phyloP scores from a whole-genome alignment of 2,797 vertebrate species.

The Sebastes steindachneri region DNA sequence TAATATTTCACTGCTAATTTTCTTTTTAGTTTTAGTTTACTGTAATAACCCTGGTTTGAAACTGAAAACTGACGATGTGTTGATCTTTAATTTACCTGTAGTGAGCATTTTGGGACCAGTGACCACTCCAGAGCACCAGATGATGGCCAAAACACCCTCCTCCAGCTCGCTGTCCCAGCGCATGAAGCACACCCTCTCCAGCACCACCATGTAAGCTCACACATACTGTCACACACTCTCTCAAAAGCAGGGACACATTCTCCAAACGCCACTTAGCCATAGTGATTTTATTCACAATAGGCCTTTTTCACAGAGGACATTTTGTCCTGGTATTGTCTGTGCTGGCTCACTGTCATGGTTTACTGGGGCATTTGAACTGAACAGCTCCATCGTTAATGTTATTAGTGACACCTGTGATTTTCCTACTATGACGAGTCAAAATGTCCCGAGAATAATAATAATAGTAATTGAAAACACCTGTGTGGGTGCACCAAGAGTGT shows the following conservation, averaged over 20 bases:
- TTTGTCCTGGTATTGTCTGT: neutral
- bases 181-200: slow-evolving; percentile 89
- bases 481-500: neutral
- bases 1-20: too few relatives aligned
- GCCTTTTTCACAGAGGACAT: too few relatives aligned
- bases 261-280: neutral
- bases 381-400: too few relatives aligned
- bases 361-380: neutral
- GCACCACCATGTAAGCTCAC: slow-evolving; percentile 86
- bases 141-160: slow-evolving; percentile 90
- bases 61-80: neutral
- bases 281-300: too few relatives aligned
- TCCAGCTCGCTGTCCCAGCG: slow-evolving; percentile 92
- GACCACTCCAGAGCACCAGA: slow-evolving; percentile 91
- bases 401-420: too few relatives aligned
- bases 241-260: neutral
- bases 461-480: neutral
- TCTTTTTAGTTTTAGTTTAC: too few relatives aligned
- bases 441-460: too few relatives aligned
- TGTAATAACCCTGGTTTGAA: neutral
- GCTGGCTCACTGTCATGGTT: neutral
- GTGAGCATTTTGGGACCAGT: slow-evolving; percentile 93
- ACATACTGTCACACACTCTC: neutral
- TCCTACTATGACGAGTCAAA: too few relatives aligned
- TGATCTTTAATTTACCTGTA: slow-evolving; percentile 48